Conservation (phyloP, 1,140 invertebrate genomes). For the Andricus grossulariae region DNA sequence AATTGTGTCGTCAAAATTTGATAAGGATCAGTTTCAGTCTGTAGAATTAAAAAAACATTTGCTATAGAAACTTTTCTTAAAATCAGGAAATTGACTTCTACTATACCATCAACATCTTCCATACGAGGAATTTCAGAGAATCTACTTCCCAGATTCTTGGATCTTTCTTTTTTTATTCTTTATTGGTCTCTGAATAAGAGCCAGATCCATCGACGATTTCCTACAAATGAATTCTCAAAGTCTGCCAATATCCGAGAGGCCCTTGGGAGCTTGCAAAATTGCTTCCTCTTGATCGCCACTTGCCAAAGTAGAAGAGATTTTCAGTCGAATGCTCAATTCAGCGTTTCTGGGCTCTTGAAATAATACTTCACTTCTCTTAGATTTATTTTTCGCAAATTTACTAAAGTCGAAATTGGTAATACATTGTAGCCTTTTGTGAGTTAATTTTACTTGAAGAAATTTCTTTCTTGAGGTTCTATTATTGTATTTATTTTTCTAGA, state of each 20-base stretch:
- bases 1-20: not conserved
- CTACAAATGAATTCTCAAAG: conserved; percentile 23
- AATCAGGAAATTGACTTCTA: no score
- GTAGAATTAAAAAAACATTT: no score
- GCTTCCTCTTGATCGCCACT: conserved; percentile 14
- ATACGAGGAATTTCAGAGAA: not conserved
- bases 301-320: conserved; percentile 4
- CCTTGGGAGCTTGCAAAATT: not conserved
- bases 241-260: not conserved
- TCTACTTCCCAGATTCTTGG: not conserved
- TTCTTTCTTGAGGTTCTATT: not conserved
- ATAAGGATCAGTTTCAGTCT: no score
- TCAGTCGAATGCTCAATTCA: conserved; percentile 1
- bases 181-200: conserved; percentile 5
- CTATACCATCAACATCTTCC: no score
- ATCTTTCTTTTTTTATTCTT: no score
- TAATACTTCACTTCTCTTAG: not conserved
- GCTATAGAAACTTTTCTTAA: no score
- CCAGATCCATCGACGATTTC: conserved; percentile 10
- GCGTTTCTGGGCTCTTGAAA: not conserved
- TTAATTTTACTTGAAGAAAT: not conserved
- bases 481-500: not conserved
- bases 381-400: not conserved
- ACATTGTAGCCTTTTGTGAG: not conserved
- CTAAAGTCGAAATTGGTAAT: not conserved